Evolutionary conservation across 2,113 vertebrate genomes (phyloP).

Genomic region (Atlantisia rogersi): DNA sequence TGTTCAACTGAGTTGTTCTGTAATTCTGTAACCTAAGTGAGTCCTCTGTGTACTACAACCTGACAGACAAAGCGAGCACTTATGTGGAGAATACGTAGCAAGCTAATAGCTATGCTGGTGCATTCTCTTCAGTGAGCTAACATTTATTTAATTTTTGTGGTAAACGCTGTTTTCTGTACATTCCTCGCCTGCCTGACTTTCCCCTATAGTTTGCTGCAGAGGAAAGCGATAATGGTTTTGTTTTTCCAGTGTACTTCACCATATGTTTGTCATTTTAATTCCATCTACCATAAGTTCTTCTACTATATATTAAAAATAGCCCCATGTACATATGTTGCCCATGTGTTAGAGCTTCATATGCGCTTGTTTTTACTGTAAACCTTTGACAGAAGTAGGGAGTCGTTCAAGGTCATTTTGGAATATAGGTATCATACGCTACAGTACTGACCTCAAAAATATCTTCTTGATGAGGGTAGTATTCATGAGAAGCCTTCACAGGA

Average conservation of each 20-base stretch:
- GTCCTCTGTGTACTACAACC: slow-evolving; percentile 55
- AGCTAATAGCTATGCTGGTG: slow-evolving; percentile 46
- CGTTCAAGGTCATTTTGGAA: slow-evolving; percentile 62
- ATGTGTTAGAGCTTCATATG: slow-evolving; percentile 54
- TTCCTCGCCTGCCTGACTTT: slow-evolving; percentile 21
- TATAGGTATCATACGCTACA: slow-evolving; percentile 50
- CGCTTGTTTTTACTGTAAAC: slow-evolving; percentile 37
- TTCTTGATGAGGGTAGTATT: slow-evolving; percentile 64
- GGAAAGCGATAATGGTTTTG: slow-evolving; percentile 10
- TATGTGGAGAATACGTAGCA: slow-evolving; percentile 24
- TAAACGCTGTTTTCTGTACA: slow-evolving; percentile 38
- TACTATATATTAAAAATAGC: slow-evolving; percentile 55
- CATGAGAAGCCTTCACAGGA: slow-evolving; percentile 59
- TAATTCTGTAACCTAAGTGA: slow-evolving; percentile 56
- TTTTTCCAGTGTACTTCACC: slow-evolving; percentile 36
- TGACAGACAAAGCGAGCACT: slow-evolving; percentile 61
- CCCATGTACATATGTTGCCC: slow-evolving; percentile 45
- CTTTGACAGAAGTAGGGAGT: slow-evolving; percentile 39
- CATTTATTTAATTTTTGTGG: slow-evolving; percentile 60
- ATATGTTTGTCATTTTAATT: slow-evolving; percentile 70
- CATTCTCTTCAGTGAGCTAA: slow-evolving; percentile 54
- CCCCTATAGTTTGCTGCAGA: background rate
- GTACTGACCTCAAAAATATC: slow-evolving; percentile 50
- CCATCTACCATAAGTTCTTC: slow-evolving; percentile 29
- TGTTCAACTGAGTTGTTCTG: slow-evolving; percentile 65